These are phyloP conservation scores for Pyrrhosoma nymphula DNA, from an alignment of 2,888 invertebrate genomes.

Conservation along the genomic window DNA sequence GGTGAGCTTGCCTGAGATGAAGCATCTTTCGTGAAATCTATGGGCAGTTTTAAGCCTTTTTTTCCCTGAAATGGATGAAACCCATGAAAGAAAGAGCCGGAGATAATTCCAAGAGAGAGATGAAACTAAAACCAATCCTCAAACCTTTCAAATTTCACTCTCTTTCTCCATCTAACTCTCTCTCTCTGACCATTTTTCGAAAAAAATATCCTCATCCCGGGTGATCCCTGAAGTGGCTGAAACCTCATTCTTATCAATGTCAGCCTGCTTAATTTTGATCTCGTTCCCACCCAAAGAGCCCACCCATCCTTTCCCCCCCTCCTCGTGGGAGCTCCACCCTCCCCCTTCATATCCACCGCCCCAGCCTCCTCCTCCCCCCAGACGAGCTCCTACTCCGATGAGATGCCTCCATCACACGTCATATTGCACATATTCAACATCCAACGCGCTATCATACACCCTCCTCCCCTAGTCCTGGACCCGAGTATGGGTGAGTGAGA, in stretches of 20 bases:
- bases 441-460: background rate
- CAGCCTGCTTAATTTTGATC: constrained; percentile 36
- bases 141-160: constrained; percentile 15
- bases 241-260: constrained; percentile 42
- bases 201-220: background rate
- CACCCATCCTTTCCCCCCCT: background rate
- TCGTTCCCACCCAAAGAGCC: background rate
- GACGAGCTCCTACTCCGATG: background rate
- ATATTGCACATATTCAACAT: constrained; percentile 23
- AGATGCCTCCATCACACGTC: background rate
- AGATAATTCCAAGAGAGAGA: background rate
- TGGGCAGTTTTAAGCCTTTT: background rate
- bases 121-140: constrained; percentile 11
- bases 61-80: background rate
- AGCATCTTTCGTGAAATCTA: background rate
- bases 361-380: background rate
- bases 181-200: background rate
- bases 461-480: background rate
- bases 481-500: background rate
- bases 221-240: constrained; percentile 41
- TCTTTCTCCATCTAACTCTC: background rate
- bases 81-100: background rate
- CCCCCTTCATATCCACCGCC: background rate
- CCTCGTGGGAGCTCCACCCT: background rate
- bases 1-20: background rate